Conservation (phyloP, 2,113 vertebrate species). For the Esox niger region DNA sequence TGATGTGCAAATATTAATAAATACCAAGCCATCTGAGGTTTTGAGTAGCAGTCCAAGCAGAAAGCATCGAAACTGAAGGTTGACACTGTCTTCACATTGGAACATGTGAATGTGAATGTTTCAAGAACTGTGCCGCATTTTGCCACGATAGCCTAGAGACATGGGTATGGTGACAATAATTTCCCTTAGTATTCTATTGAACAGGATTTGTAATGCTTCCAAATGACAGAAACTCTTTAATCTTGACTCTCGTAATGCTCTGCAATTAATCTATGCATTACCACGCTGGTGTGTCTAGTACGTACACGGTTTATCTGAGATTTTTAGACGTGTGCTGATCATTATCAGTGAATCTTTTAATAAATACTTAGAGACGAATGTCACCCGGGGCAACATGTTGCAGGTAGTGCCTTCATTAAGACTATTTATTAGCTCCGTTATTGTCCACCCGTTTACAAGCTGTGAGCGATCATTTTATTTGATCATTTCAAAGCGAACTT, state of each 20-base stretch:
- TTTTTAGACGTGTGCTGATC: conserved; percentile 21
- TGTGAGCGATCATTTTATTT: conserved; percentile 56
- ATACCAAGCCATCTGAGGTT: background rate
- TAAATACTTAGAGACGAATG: conserved; percentile 33
- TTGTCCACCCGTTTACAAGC: conserved; percentile 51
- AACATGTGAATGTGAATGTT: background rate
- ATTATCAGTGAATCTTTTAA: conserved; percentile 31
- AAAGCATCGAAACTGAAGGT: background rate
- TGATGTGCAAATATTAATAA: background rate
- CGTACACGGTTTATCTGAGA: conserved; percentile 21
- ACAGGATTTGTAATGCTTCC: background rate
- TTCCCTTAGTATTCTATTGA: conserved; percentile 33
- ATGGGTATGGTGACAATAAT: conserved; percentile 15
- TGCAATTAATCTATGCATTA: conserved; percentile 31
- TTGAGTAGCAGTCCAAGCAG: background rate
- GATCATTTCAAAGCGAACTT: too few relatives aligned
- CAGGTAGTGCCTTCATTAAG: conserved; percentile 36
- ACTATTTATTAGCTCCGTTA: conserved; percentile 60
- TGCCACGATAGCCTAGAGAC: background rate
- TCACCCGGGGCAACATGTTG: conserved; percentile 9
- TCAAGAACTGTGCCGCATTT: background rate
- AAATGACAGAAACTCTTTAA: background rate
- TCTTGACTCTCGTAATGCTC: background rate
- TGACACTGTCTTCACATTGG: background rate
- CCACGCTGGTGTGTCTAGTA: conserved; percentile 2